These are phyloP conservation scores for Brachyptera risi DNA, from an alignment of 2,888 invertebrate genomes.

Conservation along the genomic window DNA sequence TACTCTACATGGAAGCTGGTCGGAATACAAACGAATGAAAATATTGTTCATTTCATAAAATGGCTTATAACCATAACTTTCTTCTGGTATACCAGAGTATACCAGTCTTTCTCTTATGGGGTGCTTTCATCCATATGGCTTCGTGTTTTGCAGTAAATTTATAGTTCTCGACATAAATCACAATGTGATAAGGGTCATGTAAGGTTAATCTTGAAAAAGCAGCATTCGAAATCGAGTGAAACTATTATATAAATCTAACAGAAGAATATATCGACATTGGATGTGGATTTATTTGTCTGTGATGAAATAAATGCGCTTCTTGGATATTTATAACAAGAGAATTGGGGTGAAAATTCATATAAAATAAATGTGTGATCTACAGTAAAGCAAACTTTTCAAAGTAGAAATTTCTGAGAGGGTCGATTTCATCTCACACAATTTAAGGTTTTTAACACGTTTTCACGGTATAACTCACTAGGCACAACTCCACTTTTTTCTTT, in stretches of 20 bases:
- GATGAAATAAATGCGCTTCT: background rate
- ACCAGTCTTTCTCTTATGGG: background rate
- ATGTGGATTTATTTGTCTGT: background rate
- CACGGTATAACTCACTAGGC: too few relatives aligned
- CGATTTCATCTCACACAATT: too few relatives aligned
- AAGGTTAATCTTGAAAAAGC: slow-evolving; percentile 17
- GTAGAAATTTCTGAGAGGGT: too few relatives aligned
- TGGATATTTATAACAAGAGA: background rate
- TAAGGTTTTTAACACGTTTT: too few relatives aligned
- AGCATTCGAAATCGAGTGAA: slow-evolving; percentile 10
- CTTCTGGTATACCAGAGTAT: too few relatives aligned
- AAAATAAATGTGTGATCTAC: too few relatives aligned
- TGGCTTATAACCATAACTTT: too few relatives aligned
- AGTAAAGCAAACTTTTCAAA: too few relatives aligned
- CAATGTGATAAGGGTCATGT: slow-evolving; percentile 2
- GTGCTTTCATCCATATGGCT: background rate
- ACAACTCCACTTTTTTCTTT: too few relatives aligned
- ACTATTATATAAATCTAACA: background rate
- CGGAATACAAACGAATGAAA: too few relatives aligned
- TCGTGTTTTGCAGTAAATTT: background rate
- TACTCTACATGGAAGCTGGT: too few relatives aligned
- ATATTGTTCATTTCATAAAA: too few relatives aligned
- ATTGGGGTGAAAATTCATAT: background rate
- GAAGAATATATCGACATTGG: slow-evolving; percentile 5
- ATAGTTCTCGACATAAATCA: slow-evolving; percentile 5